Base-by-base conservation (phyloP, 2,888 invertebrate species). In the Chloromyia formosa region DNA sequence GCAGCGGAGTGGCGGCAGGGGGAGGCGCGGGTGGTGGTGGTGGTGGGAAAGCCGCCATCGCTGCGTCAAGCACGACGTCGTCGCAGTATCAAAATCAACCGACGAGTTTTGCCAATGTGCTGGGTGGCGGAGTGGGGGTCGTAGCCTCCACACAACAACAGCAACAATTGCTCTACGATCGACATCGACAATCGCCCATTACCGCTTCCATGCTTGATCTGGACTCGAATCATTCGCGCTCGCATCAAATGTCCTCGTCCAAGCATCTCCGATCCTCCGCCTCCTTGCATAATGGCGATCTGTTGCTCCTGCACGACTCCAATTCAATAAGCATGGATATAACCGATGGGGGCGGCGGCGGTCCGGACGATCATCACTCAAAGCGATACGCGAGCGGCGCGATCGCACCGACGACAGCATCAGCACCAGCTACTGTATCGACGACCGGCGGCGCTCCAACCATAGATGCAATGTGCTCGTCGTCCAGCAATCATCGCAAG, bases 81-180 rank as follows among this genome's bases (percentile, higher is more conserved):
- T 2, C 27, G 7, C 27, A 2, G 27, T 35, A 35, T 35, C 60
- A 45, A n/a, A 14, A 16, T n/a, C 81, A 80, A 73, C 81, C 80
- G 0, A 81, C 79, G 14, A 81, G 80, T 74, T 81, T 81, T 78
- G 80, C 80, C 69, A 81, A 81, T 75, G 76, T 82, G 58, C 75
- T 81, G 22, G 77, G 74, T 14, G 35, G 23, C 22, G 27, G n/a
- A 16, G 35, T 22, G 14, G 12, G 12, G 1, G 10, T 45, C 12
- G 23, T n/a, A 23, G 27, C 27, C 5, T 14, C n/a, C 23, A 9
- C 10, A 0, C 56, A 40, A 18, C 12, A 49, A 23, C 4, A 12
- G 3, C 1, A 1, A 10, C 49, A 49, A 4, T 40, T n/a, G 20
- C 45, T 14, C 14, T 1, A 14, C 49, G 27, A 60, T 10, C 61